Evolutionary conservation across 2,888 invertebrate genomes (phyloP).

Genomic region (Drosophila meridiana): DNA sequence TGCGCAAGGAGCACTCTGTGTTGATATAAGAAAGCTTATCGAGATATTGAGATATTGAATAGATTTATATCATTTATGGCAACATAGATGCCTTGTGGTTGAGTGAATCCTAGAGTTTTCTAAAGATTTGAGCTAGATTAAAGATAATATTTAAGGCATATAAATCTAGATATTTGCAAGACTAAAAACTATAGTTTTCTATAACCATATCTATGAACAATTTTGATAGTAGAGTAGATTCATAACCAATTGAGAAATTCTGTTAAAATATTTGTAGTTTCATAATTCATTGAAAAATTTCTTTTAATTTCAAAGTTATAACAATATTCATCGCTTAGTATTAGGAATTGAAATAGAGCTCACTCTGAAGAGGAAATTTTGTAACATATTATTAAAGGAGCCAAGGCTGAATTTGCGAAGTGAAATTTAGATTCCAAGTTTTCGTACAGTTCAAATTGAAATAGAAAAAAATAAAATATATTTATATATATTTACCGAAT

Average conservation of each 20-base stretch:
- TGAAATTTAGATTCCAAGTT: constrained; percentile 58
- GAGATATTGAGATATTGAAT: neutral
- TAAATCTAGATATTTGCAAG: neutral
- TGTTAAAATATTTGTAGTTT: neutral
- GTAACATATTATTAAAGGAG: constrained; percentile 26
- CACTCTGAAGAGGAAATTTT: neutral
- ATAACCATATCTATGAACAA: neutral
- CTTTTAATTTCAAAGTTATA: neutral
- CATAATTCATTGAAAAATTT: neutral
- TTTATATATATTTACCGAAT: constrained; percentile 59
- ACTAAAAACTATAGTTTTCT: neutral
- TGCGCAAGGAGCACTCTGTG: constrained; percentile 85
- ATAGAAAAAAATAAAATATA: constrained; percentile 8
- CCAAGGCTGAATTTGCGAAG: constrained; percentile 48
- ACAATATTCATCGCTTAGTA: constrained; percentile 6
- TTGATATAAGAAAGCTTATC: constrained; percentile 70
- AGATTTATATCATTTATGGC: neutral
- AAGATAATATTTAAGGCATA: neutral
- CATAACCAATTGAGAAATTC: neutral
- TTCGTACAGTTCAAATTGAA: constrained; percentile 33
- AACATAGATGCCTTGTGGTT: constrained; percentile 4
- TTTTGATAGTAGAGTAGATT: neutral
- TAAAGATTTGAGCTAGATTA: neutral
- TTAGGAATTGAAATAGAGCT: constrained; percentile 4
- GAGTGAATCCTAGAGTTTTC: constrained; percentile 15